phyloP scores from a whole-genome alignment of 1,140 invertebrate genomes.

The Euborellia annulipes region DNA sequence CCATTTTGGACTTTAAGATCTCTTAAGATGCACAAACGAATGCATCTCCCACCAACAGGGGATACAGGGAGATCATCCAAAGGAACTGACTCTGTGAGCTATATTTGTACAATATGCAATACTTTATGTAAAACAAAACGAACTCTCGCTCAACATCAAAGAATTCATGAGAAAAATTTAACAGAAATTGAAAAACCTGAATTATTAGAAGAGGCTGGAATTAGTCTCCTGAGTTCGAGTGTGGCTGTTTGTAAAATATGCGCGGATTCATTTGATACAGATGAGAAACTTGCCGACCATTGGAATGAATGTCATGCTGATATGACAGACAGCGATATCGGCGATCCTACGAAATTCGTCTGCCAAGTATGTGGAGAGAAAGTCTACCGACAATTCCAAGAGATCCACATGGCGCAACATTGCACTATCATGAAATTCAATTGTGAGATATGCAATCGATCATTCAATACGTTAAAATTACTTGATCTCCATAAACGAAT shows the following conservation, averaged over 20 bases:
- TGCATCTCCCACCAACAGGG: slow-evolving; percentile 47
- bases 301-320: too few species aligned
- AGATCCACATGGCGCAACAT: slow-evolving; percentile 46
- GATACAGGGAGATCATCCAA: slow-evolving; percentile 37
- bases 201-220: too few species aligned
- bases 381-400: slow-evolving; percentile 39
- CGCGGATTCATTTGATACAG: too few species aligned
- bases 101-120: slow-evolving; percentile 29
- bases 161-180: too few species aligned
- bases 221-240: too few species aligned
- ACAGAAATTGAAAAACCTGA: too few species aligned
- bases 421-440: slow-evolving; percentile 31
- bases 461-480: slow-evolving; percentile 43
- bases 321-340: too few species aligned
- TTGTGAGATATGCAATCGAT: slow-evolving; percentile 48
- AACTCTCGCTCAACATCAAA: too few species aligned
- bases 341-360: slow-evolving; percentile 19
- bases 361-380: slow-evolving; percentile 35
- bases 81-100: slow-evolving; percentile 24
- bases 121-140: slow-evolving; percentile 3
- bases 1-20: slow-evolving; percentile 48
- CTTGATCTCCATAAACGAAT: slow-evolving; percentile 53
- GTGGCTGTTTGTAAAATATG: too few species aligned
- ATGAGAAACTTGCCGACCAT: too few species aligned
- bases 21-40: slow-evolving; percentile 47